Conservation (phyloP, 2,797 vertebrate species). For the Thunnus albacares region DNA sequence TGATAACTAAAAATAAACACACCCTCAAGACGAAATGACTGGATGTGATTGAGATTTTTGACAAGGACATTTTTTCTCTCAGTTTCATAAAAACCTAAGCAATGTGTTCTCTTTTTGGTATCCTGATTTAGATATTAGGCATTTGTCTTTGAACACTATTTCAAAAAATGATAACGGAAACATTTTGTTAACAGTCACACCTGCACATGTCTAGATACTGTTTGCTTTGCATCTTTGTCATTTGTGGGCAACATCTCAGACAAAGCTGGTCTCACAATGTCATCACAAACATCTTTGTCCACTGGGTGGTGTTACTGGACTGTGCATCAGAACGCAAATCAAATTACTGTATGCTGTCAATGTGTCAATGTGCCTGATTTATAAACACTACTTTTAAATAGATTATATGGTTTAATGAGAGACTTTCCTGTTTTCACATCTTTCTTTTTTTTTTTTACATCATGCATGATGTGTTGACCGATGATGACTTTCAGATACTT, state of each 20-base stretch:
- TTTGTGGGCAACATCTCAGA: background rate
- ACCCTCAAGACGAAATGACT: background rate
- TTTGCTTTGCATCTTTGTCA: too few species aligned
- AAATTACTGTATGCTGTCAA: background rate
- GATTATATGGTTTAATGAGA: too few species aligned
- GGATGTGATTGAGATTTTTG: background rate
- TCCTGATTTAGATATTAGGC: too few species aligned
- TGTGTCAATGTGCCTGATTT: background rate
- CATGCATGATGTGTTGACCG: too few species aligned
- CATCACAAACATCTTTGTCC: slow-evolving; percentile 15
- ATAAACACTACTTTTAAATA: background rate
- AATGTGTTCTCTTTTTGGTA: too few species aligned
- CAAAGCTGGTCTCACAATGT: background rate
- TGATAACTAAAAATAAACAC: background rate
- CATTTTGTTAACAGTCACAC: too few species aligned
- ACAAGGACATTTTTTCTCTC: background rate
- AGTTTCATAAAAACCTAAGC: background rate
- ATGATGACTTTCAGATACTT: too few species aligned
- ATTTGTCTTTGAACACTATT: too few species aligned
- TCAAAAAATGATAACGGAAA: too few species aligned
- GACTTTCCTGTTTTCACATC: too few species aligned
- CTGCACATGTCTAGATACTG: too few species aligned
- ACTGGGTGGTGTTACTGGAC: slow-evolving; percentile 51
- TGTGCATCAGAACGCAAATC: background rate
- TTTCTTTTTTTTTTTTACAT: too few species aligned